Base-by-base conservation (phyloP, 2,797 vertebrate genomes). In the Alosa sapidissima region DNA sequence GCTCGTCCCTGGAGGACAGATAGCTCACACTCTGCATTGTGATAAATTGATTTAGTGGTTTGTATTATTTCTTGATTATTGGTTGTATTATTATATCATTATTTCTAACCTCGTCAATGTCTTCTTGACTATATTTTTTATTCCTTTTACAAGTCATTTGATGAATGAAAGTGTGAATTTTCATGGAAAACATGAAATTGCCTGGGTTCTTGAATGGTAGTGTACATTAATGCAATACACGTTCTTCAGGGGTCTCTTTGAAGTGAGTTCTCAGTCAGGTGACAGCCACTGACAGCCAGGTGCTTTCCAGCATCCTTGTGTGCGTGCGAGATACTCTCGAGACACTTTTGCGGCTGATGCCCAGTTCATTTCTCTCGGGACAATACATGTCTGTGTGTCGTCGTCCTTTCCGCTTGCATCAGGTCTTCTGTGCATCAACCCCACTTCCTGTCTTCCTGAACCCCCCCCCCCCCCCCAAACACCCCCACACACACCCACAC, bases 1-100 rank as follows among this genome's bases (percentile, higher is more conserved):
- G 51, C 1, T n/a, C 58, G 47, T 52, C 86, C 81, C 82, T 33
- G 82, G 84, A 81, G 41, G 55, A 83, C 83, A 84, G 90, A 91
- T 89, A 19, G 85, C 54, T 58, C 55, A 60, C 5, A 55, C 84
- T 86, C 68, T 87, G 87, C 84, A 72, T 85, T 82, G 81, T 81
- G 85, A 65, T 65, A 72, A 65, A 28, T 28, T 65, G 8, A 65
- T 75, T 14, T 36, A 41, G 14, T 45, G 41, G 16, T 45, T 45
- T 75, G 36, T 47, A 41, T 47, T 33, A 81, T 24, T n/a, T n/a
- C n/a, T n/a, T n/a, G n/a, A n/a, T n/a, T n/a, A n/a, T n/a, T n/a
- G n/a, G n/a, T n/a, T n/a, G n/a, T n/a, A n/a, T n/a, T n/a, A n/a
- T n/a, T n/a, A n/a, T n/a, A n/a, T n/a, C n/a, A n/a, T n/a, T n/a